These are phyloP conservation scores for Gavia stellata DNA, from an alignment of 2,113 vertebrate genomes.

Conservation along the genomic window DNA sequence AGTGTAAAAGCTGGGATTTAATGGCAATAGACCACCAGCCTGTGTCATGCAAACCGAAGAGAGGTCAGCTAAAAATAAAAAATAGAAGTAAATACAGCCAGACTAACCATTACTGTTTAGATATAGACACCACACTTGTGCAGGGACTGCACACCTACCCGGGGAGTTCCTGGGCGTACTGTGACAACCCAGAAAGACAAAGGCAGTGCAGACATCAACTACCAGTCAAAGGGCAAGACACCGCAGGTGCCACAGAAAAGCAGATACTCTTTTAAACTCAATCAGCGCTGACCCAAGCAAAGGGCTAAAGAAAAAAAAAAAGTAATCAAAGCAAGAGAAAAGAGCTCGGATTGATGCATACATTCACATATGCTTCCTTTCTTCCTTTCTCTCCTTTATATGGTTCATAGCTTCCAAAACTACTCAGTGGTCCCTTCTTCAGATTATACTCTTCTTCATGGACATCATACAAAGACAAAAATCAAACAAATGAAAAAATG, in stretches of 20 bases:
- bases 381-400: not conserved
- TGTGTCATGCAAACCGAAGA: not conserved
- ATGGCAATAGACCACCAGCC: not conserved
- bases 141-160: not conserved
- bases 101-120: not conserved
- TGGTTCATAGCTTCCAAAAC: not conserved
- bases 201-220: not conserved
- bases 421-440: not conserved
- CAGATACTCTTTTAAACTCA: not conserved
- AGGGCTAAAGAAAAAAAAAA: not conserved
- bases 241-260: not conserved
- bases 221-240: not conserved
- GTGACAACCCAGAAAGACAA: not conserved
- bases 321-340: not conserved
- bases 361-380: not conserved
- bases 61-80: not conserved
- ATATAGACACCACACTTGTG: fast-evolving
- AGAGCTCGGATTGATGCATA: not conserved
- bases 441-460: not conserved
- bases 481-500: not conserved
- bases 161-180: not conserved
- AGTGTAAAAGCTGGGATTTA: not conserved
- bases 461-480: not conserved
- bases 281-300: not conserved
- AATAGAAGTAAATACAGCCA: not conserved